phyloP scores from a whole-genome alignment of 2,888 invertebrate species.

The Apeira syringaria region DNA sequence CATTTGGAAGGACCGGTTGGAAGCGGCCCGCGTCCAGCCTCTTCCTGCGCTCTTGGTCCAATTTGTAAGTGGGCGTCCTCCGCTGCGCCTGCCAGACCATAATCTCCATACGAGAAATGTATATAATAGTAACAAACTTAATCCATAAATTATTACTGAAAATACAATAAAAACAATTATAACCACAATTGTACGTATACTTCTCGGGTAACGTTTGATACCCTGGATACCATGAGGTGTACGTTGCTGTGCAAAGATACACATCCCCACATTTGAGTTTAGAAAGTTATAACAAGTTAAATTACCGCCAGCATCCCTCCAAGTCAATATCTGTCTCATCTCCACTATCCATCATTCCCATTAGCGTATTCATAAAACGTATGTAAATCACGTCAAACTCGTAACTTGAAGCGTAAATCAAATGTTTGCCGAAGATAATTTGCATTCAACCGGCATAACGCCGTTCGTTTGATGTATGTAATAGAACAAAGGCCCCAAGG shows the following conservation, averaged over 20 bases:
- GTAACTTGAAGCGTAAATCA: slow-evolving; percentile 30
- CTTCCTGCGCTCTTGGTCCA: too few relatives aligned
- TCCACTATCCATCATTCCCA: slow-evolving; percentile 14
- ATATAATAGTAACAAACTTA: too few relatives aligned
- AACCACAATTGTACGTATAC: too few relatives aligned
- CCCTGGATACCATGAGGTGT: background rate
- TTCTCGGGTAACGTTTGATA: background rate
- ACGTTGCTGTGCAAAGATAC: slow-evolving; percentile 1
- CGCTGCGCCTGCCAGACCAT: too few relatives aligned
- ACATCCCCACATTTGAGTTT: background rate
- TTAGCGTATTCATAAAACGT: slow-evolving; percentile 31
- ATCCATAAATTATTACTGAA: too few relatives aligned
- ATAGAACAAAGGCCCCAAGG: slow-evolving; percentile 21
- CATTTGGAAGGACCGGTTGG: too few relatives aligned
- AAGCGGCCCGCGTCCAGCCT: too few relatives aligned
- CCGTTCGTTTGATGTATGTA: slow-evolving; percentile 22
- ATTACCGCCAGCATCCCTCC: slow-evolving; percentile 3
- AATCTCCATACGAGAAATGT: too few relatives aligned
- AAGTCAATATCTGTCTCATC: slow-evolving; percentile 10
- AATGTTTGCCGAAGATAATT: slow-evolving; percentile 30
- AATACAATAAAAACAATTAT: too few relatives aligned
- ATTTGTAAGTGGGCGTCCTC: too few relatives aligned
- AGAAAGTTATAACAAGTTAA: slow-evolving; percentile 10
- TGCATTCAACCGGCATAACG: slow-evolving; percentile 20
- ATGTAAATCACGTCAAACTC: slow-evolving; percentile 35